These are phyloP conservation scores for Drosophila quadrilineata DNA, from an alignment of 1,140 invertebrate species.

Conservation along the genomic window DNA sequence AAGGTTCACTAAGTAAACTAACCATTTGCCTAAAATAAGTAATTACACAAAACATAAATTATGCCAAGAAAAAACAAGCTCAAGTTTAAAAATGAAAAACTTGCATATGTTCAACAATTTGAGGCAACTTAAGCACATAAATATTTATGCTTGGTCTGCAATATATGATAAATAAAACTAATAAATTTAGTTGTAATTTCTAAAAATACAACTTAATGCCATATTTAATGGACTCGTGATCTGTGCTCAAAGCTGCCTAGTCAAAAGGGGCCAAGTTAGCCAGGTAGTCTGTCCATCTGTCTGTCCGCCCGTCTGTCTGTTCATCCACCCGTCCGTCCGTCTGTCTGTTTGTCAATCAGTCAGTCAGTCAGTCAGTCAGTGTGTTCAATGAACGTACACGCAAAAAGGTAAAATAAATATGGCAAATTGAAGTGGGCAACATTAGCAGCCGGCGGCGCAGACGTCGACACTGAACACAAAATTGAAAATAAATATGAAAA, in stretches of 20 bases:
- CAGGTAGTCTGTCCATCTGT: constrained; percentile 5
- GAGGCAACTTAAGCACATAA: too few relatives aligned
- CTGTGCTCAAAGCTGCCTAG: constrained; percentile 7
- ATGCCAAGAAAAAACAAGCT: too few relatives aligned
- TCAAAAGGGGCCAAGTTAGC: constrained; percentile 28
- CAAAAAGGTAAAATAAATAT: constrained; percentile 49
- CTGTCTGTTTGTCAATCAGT: constrained; percentile 26
- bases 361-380: constrained; percentile 25
- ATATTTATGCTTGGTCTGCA: too few relatives aligned
- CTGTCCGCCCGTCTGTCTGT: constrained; percentile 1
- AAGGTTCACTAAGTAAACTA: constrained; percentile 34
- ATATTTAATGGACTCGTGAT: background rate
- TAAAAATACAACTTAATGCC: background rate
- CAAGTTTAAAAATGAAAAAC: background rate
- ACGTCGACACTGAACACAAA: constrained; percentile 13
- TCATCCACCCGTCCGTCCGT: constrained; percentile 19
- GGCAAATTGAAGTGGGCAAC: constrained; percentile 47
- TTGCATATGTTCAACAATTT: background rate
- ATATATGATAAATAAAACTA: background rate
- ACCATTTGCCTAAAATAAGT: constrained; percentile 21
- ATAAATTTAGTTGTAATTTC: background rate
- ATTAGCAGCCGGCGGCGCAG: constrained; percentile 29
- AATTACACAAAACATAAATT: constrained; percentile 19
- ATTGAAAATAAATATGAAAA: too few relatives aligned
- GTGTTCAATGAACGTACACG: constrained; percentile 40